Conservation (phyloP, 2,113 vertebrate species). For the Piprites chloris region DNA sequence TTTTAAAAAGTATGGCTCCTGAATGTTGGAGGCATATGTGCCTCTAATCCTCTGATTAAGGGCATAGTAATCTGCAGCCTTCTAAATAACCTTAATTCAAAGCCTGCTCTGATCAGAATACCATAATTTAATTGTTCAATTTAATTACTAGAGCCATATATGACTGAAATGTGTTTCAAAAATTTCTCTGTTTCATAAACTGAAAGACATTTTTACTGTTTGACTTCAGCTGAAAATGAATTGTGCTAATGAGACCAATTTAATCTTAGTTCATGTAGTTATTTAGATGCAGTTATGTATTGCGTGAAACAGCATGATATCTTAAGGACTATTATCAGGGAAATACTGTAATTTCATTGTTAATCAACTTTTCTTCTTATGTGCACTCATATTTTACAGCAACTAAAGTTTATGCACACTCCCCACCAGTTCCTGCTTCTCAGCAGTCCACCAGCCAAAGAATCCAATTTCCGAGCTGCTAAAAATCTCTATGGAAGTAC, state of each 20-base stretch:
- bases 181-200: background rate
- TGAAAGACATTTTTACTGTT: background rate
- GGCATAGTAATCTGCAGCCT: background rate
- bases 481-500: constrained; percentile 91
- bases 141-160: background rate
- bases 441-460: constrained; percentile 94
- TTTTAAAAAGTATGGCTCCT: background rate
- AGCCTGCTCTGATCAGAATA: background rate
- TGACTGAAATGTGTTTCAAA: background rate
- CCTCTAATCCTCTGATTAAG: background rate
- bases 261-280: background rate
- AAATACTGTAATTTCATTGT: background rate
- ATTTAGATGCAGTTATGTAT: background rate
- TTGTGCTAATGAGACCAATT: background rate
- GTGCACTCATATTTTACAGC: constrained; percentile 68
- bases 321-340: background rate
- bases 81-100: background rate
- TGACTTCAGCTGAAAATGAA: background rate
- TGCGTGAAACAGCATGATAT: background rate
- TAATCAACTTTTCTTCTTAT: background rate
- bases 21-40: background rate
- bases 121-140: background rate
- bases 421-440: constrained; percentile 91
- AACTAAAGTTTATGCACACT: constrained; percentile 93
- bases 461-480: constrained; percentile 91